phyloP scores from a whole-genome alignment of 2,888 invertebrate genomes.

The Ectemnius continuus region DNA sequence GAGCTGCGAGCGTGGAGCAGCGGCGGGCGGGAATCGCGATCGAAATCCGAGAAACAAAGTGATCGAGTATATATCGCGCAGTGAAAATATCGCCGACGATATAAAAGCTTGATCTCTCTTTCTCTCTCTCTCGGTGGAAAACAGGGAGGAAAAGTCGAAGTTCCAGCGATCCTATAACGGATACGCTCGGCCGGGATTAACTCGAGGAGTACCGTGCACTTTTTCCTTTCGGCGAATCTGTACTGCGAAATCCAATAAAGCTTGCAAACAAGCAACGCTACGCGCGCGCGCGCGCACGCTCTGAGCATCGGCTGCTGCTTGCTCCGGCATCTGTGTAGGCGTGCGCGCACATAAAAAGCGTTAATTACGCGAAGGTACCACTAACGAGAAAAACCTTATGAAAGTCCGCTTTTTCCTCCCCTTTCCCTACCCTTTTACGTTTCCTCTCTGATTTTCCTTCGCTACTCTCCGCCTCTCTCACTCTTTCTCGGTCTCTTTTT shows the following conservation, averaged over 20 bases:
- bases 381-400: conserved; percentile 36
- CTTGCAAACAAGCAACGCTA: conserved; percentile 27
- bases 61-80: too few relatives aligned
- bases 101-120: too few relatives aligned
- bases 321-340: conserved; percentile 2
- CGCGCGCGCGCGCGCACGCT: neutral
- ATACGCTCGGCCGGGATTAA: too few relatives aligned
- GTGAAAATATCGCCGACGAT: too few relatives aligned
- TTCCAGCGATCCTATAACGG: too few relatives aligned
- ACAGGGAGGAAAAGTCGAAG: too few relatives aligned
- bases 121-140: too few relatives aligned
- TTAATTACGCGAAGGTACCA: conserved; percentile 42
- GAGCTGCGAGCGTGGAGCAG: too few relatives aligned
- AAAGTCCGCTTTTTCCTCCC: conserved; percentile 12
- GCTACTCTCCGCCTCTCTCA: neutral
- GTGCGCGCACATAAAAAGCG: conserved; percentile 28
- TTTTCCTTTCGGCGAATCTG: conserved; percentile 15
- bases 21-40: too few relatives aligned
- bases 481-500: neutral
- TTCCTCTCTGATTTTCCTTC: neutral
- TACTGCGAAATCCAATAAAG: conserved; percentile 35
- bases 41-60: too few relatives aligned
- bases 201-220: neutral
- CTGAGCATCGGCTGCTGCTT: conserved; percentile 23
- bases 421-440: conserved; percentile 2